These are phyloP conservation scores for Euphydryas editha DNA, from an alignment of 2,888 invertebrate species.

Conservation along the genomic window DNA sequence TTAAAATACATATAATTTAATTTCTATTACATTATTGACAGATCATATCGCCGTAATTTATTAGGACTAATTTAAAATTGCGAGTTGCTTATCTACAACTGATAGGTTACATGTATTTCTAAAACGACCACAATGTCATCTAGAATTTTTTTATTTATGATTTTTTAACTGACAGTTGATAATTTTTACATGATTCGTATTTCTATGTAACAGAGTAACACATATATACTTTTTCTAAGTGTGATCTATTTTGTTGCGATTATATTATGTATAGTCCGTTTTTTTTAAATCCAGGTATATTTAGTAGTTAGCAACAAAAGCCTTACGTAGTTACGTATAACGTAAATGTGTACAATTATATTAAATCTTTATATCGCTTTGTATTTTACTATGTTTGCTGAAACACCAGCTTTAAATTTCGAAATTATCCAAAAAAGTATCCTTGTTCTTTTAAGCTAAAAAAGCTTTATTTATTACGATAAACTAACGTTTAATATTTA, in stretches of 20 bases:
- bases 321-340: too few species aligned
- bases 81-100: too few species aligned
- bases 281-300: too few species aligned
- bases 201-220: not conserved
- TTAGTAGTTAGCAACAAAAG: too few species aligned
- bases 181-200: not conserved
- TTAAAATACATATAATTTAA: not conserved
- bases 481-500: not conserved
- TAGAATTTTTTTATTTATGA: too few species aligned
- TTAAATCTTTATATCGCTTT: not conserved
- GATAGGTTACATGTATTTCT: too few species aligned
- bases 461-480: conserved; percentile 3
- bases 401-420: not conserved
- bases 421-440: not conserved
- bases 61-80: too few species aligned
- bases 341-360: not conserved
- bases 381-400: not conserved
- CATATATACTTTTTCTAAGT: too few species aligned
- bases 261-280: too few species aligned
- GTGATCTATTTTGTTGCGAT: too few species aligned
- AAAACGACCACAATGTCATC: too few species aligned
- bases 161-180: too few species aligned
- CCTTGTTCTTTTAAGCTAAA: not conserved
- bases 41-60: not conserved
- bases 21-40: not conserved